Evolutionary conservation across 2,888 invertebrate species (phyloP).

Genomic region (Thecophora atra): DNA sequence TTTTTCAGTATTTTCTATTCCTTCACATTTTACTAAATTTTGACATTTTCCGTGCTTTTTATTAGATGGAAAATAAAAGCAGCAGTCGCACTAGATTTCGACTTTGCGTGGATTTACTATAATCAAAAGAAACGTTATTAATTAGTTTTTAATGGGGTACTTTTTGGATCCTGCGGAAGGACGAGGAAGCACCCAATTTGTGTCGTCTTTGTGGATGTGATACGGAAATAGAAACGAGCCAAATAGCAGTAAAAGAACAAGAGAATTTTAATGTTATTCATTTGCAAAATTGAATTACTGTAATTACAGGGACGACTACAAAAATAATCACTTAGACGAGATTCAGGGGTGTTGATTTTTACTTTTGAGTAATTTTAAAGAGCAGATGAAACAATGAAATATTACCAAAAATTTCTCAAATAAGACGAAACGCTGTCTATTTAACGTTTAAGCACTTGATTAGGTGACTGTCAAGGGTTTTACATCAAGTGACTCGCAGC

Average conservation of each 20-base stretch:
- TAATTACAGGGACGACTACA: not conserved
- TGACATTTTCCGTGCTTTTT: conserved; percentile 21
- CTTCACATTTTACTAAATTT: conserved; percentile 21
- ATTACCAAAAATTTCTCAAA: too few species aligned
- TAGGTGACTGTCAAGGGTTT: too few species aligned
- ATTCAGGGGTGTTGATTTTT: too few species aligned
- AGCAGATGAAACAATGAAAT: too few species aligned
- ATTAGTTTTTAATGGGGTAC: conserved; percentile 19
- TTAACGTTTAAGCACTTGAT: too few species aligned
- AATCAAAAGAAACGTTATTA: conserved; percentile 11
- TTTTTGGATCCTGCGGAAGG: not conserved
- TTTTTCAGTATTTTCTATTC: not conserved
- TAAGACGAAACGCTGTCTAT: too few species aligned
- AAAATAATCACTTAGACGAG: too few species aligned
- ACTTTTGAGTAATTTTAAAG: too few species aligned
- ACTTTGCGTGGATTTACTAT: not conserved
- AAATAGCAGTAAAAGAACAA: not conserved
- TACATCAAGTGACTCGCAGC: too few species aligned
- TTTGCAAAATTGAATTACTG: not conserved
- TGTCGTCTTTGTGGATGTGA: not conserved
- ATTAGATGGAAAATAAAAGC: not conserved
- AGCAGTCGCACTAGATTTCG: not conserved
- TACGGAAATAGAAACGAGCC: not conserved
- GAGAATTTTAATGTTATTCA: not conserved
- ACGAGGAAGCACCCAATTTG: not conserved